phyloP scores from a whole-genome alignment of 2,113 vertebrate genomes.

The Leuciscus idus region DNA sequence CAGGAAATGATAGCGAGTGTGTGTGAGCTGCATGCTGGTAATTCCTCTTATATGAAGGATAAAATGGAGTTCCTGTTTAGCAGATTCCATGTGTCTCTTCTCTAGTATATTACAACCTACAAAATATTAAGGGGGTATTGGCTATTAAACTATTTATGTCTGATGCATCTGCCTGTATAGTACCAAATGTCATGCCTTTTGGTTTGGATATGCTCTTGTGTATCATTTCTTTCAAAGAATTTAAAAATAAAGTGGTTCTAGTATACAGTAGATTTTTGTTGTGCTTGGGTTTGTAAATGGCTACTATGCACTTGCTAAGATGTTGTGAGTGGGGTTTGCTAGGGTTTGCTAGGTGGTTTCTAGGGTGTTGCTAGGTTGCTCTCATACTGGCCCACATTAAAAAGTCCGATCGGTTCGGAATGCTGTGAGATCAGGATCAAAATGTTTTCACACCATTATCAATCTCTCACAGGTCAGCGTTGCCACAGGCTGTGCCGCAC shows the following conservation, averaged over 20 bases:
- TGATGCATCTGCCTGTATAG: neutral
- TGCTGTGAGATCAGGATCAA: neutral
- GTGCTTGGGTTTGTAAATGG: neutral
- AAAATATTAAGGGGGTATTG: neutral
- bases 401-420: neutral
- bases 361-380: neutral
- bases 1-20: slow-evolving; percentile 59
- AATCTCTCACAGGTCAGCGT: slow-evolving; percentile 82
- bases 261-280: no score
- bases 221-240: neutral
- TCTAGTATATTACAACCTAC: neutral
- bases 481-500: slow-evolving; percentile 86
- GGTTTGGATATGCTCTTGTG: neutral
- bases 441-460: neutral
- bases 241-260: no score
- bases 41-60: slow-evolving; percentile 62
- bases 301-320: neutral
- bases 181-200: neutral
- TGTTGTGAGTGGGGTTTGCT: neutral
- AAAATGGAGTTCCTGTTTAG: slow-evolving; percentile 39
- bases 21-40: slow-evolving; percentile 53
- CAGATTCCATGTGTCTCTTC: slow-evolving; percentile 5
- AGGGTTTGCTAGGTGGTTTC: neutral
- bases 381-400: neutral
- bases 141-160: neutral